phyloP scores from a whole-genome alignment of 2,888 invertebrate species.

The Biston betularia region DNA sequence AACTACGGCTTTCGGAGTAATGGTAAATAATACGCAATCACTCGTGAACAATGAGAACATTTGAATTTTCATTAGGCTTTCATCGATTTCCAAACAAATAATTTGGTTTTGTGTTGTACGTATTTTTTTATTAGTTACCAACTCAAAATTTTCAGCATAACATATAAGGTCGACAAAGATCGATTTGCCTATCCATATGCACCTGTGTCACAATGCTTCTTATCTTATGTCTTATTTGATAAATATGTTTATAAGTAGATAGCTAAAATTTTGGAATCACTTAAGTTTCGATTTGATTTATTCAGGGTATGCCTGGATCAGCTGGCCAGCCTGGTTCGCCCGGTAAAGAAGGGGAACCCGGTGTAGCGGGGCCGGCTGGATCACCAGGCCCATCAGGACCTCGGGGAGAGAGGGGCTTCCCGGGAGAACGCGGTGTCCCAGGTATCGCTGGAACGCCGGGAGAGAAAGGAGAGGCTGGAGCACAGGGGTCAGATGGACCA shows the following conservation, averaged over 20 bases:
- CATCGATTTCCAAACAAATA: too few relatives aligned
- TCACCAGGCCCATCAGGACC: constrained; percentile 87
- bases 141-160: too few relatives aligned
- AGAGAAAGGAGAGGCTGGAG: constrained; percentile 88
- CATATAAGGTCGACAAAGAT: too few relatives aligned
- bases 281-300: too few relatives aligned
- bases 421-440: constrained; percentile 90
- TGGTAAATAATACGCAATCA: too few relatives aligned
- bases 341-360: constrained; percentile 93
- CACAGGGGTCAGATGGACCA: constrained; percentile 89
- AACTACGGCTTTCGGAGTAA: neutral
- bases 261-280: too few relatives aligned
- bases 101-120: too few relatives aligned
- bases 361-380: constrained; percentile 89
- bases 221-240: neutral
- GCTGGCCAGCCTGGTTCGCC: constrained; percentile 90
- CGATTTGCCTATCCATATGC: neutral
- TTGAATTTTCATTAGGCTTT: too few relatives aligned
- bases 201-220: neutral
- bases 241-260: too few relatives aligned
- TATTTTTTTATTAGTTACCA: too few relatives aligned
- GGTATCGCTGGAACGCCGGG: constrained; percentile 89
- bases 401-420: constrained; percentile 89
- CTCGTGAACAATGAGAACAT: too few relatives aligned
- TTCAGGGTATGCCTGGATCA: constrained; percentile 90